phyloP scores from a whole-genome alignment of 1,140 invertebrate genomes.

The Globodera rostochiensis region DNA sequence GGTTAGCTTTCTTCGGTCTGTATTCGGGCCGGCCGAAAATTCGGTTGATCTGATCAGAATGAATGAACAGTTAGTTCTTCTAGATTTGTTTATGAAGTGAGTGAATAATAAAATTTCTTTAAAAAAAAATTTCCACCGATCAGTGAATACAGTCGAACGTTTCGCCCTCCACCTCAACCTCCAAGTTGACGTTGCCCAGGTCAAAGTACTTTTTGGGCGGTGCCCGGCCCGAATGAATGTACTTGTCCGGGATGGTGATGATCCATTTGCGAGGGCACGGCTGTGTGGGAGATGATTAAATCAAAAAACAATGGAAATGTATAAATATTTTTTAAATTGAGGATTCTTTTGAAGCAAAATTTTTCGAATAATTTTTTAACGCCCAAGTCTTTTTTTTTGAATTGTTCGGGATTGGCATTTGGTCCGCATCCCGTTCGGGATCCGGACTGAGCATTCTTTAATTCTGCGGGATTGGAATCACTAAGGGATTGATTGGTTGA shows the following conservation, averaged over 20 bases:
- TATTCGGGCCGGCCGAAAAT: no score
- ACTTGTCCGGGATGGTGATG: conserved; percentile 57
- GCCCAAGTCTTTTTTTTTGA: neutral
- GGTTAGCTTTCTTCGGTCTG: no score
- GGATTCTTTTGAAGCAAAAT: neutral
- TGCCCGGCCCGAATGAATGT: conserved; percentile 34
- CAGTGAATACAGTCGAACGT: conserved; percentile 46
- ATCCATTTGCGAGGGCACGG: conserved; percentile 61
- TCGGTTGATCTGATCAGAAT: no score
- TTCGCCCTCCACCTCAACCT: conserved; percentile 48
- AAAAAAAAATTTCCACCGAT: conserved; percentile 15
- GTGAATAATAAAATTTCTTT: no score
- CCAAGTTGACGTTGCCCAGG: conserved; percentile 45
- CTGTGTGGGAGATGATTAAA: conserved; percentile 30
- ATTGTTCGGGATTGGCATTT: neutral
- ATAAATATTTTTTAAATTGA: neutral
- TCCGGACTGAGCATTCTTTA: neutral
- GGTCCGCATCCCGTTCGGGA: neutral
- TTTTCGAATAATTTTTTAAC: neutral
- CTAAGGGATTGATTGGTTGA: no score
- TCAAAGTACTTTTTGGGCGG: conserved; percentile 45
- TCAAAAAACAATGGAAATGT: neutral
- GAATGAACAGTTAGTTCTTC: no score
- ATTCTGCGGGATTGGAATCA: no score
- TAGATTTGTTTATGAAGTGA: no score